phyloP scores from a whole-genome alignment of 2,797 vertebrate species.

The Phoebastria nigripes region DNA sequence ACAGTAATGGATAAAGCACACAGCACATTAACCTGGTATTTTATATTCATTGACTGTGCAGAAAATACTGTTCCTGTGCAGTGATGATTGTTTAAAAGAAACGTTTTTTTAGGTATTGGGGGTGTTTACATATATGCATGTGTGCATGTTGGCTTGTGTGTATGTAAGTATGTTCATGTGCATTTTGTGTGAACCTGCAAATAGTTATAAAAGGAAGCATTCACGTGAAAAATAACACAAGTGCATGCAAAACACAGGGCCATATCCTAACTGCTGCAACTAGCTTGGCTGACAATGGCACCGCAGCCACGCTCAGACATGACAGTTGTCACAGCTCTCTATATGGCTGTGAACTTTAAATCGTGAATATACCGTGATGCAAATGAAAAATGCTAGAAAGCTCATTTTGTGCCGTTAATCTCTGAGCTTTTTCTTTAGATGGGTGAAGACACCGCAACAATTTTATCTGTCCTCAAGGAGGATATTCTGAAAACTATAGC shows the following conservation, averaged over 20 bases:
- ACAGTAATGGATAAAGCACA: background rate
- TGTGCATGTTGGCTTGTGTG: background rate
- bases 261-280: background rate
- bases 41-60: background rate
- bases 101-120: background rate
- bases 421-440: background rate
- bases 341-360: conserved; percentile 12
- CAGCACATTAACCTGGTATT: background rate
- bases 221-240: background rate
- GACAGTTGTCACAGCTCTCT: conserved; percentile 31
- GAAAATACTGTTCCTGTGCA: background rate
- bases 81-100: background rate
- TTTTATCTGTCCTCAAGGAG: background rate
- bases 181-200: background rate
- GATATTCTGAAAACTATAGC: background rate
- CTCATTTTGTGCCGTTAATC: background rate
- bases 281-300: background rate
- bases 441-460: background rate
- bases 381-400: background rate
- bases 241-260: background rate
- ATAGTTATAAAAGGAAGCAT: background rate
- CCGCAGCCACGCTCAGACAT: background rate
- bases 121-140: background rate
- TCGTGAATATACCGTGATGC: background rate
- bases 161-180: background rate